Evolutionary conservation across 2,797 vertebrate genomes (phyloP).

Genomic region (Antrozous pallidus): DNA sequence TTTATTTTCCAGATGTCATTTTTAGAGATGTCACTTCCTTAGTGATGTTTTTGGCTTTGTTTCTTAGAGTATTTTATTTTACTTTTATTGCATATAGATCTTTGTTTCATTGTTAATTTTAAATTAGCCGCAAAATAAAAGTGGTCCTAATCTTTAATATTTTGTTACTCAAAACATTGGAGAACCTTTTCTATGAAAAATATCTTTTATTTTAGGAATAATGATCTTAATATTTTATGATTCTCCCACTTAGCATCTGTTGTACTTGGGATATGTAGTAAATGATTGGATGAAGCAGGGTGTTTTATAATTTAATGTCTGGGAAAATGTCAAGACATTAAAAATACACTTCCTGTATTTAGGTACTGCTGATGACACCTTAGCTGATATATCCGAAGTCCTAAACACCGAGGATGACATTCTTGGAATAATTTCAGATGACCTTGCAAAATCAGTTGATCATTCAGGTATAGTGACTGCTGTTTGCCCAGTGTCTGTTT

Average conservation of each 20-base stretch:
- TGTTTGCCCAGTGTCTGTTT: neutral
- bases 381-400: conserved; percentile 96
- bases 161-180: conserved; percentile 6
- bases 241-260: neutral
- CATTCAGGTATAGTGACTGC: conserved; percentile 88
- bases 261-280: neutral
- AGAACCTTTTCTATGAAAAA: neutral
- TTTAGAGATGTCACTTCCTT: neutral
- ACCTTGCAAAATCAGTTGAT: conserved; percentile 93
- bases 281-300: neutral
- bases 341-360: conserved; percentile 46
- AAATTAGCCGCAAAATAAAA: neutral
- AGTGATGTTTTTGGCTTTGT: neutral
- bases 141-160: conserved; percentile 1
- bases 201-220: neutral
- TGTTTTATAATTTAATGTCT: neutral
- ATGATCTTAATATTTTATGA: neutral
- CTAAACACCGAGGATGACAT: conserved; percentile 97
- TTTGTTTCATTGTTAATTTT: conserved; percentile 8
- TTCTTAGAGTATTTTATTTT: neutral
- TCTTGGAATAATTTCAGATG: conserved; percentile 96
- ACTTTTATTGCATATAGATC: neutral
- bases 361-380: conserved; percentile 92
- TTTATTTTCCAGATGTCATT: neutral
- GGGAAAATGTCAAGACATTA: conserved; percentile 20